phyloP scores from a whole-genome alignment of 1,140 invertebrate species.

The Drosophila rufa region DNA sequence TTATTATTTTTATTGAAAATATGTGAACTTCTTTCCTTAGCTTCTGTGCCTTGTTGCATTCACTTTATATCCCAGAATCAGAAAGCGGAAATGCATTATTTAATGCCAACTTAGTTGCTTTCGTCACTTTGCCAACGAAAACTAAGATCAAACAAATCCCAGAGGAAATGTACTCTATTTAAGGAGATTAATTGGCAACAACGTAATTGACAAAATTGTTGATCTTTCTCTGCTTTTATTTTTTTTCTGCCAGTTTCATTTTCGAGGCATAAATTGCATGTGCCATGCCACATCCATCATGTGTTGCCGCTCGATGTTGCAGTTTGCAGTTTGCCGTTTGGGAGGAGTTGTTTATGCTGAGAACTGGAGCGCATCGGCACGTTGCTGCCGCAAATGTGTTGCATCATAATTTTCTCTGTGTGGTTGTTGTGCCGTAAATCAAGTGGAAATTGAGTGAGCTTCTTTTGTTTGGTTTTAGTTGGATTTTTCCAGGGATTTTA shows the following conservation, averaged over 20 bases:
- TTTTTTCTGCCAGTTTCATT: conserved; percentile 31
- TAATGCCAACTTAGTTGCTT: conserved; percentile 16
- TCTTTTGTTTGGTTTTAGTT: neutral
- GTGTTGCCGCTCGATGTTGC: conserved; percentile 14
- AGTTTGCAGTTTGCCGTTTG: conserved; percentile 1
- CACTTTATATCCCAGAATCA: conserved; percentile 26
- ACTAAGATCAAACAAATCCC: conserved; percentile 25
- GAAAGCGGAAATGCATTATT: conserved; percentile 12
- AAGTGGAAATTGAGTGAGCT: conserved; percentile 19
- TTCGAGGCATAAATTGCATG: conserved; percentile 39
- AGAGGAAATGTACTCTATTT: conserved; percentile 30
- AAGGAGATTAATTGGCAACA: conserved; percentile 45
- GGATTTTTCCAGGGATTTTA: neutral
- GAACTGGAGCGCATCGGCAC: conserved; percentile 73
- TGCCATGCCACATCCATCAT: conserved; percentile 46
- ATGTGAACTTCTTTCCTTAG: neutral
- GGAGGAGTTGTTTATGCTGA: conserved; percentile 37
- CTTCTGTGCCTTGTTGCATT: conserved; percentile 23
- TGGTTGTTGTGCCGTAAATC: conserved; percentile 16
- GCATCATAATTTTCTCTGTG: conserved; percentile 47
- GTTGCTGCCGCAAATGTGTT: conserved; percentile 66
- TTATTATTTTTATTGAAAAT: neutral
- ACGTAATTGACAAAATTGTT: conserved; percentile 59
- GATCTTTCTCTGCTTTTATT: conserved; percentile 14
- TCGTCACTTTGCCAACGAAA: conserved; percentile 9